Percentiles rank a stretch among this genome's conserved stretches.
Conservation (phyloP, 2,888 invertebrate genomes). For the Acleris holmiana region DNA sequence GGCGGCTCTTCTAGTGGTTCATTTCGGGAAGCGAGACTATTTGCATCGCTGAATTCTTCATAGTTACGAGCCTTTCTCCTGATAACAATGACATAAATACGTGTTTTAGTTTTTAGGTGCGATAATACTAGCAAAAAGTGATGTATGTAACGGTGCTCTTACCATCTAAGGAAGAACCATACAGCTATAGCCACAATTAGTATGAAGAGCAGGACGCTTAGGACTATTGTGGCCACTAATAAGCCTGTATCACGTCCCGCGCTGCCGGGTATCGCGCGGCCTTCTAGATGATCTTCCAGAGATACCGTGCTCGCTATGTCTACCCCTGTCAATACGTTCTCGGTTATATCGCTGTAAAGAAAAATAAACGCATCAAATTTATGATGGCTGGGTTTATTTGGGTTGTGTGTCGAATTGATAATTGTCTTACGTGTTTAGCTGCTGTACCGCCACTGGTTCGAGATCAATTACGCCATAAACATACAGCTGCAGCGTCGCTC, state of each 20-base stretch:
- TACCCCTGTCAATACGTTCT: constrained; percentile 52
- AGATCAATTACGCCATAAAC: constrained; percentile 66
- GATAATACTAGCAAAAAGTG: constrained; percentile 35
- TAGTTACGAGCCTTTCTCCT: constrained; percentile 64
- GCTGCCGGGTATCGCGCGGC: constrained; percentile 55
- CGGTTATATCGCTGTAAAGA: constrained; percentile 67
- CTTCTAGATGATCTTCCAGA: constrained; percentile 72
- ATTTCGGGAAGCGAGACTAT: constrained; percentile 60
- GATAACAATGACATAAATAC: constrained; percentile 45
- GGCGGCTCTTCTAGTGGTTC: constrained; percentile 51
- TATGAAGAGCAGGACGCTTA: constrained; percentile 68
- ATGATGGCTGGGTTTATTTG: constrained; percentile 29
- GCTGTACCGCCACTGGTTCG: constrained; percentile 62
- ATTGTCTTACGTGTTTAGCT: constrained; percentile 58
- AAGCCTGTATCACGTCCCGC: constrained; percentile 65
- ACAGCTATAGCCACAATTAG: constrained; percentile 59
- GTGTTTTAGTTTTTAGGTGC: constrained; percentile 37
- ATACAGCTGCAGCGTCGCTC: constrained; percentile 63
- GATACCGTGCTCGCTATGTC: constrained; percentile 62
- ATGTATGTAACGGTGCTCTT: constrained; percentile 55
- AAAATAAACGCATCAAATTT: constrained; percentile 12
- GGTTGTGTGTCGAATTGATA: constrained; percentile 31
- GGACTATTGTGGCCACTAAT: constrained; percentile 70
- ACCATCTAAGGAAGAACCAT: constrained; percentile 73
- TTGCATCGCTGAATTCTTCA: constrained; percentile 62